Evolutionary conservation across 1,140 invertebrate genomes (phyloP).

Genomic region (Aphaenogaster ashmeadi): DNA sequence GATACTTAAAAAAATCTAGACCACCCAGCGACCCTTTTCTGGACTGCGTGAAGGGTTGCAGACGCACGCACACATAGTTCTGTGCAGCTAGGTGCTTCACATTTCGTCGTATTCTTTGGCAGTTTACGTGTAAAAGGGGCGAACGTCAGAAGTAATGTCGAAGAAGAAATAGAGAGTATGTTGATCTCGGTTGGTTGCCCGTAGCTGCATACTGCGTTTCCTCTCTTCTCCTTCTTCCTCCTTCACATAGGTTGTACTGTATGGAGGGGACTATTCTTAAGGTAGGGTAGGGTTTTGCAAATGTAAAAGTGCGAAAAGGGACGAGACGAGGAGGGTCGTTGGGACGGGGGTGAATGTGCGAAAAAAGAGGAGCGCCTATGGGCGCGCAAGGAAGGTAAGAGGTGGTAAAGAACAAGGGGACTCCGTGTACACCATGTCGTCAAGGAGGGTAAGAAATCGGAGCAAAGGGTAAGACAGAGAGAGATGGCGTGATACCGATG

Average conservation of each 20-base stretch:
- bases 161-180: slow-evolving; percentile 64
- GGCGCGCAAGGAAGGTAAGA: slow-evolving; percentile 60
- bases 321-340: slow-evolving; percentile 72
- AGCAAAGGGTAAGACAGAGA: slow-evolving; percentile 41
- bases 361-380: slow-evolving; percentile 53
- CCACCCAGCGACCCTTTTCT: slow-evolving; percentile 83
- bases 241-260: slow-evolving; percentile 73
- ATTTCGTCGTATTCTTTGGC: slow-evolving; percentile 31
- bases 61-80: slow-evolving; percentile 68
- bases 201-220: slow-evolving; percentile 58
- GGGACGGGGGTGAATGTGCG: slow-evolving; percentile 66
- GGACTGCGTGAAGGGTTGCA: slow-evolving; percentile 73
- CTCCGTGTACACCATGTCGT: slow-evolving; percentile 45
- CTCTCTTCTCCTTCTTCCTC: slow-evolving; percentile 11
- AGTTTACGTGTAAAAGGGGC: slow-evolving; percentile 40
- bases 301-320: slow-evolving; percentile 82
- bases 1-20: slow-evolving; percentile 83
- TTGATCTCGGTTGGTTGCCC: slow-evolving; percentile 68
- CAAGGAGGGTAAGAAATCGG: slow-evolving; percentile 59
- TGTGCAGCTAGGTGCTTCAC: slow-evolving; percentile 70
- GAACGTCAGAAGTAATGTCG: slow-evolving; percentile 26
- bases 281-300: slow-evolving; percentile 78
- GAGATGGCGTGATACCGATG: slow-evolving; percentile 26
- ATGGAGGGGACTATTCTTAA: slow-evolving; percentile 79
- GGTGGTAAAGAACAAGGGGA: slow-evolving; percentile 63